Base-by-base conservation (phyloP, 92 coral and sea anemone species). In the Porites divaricata region DNA sequence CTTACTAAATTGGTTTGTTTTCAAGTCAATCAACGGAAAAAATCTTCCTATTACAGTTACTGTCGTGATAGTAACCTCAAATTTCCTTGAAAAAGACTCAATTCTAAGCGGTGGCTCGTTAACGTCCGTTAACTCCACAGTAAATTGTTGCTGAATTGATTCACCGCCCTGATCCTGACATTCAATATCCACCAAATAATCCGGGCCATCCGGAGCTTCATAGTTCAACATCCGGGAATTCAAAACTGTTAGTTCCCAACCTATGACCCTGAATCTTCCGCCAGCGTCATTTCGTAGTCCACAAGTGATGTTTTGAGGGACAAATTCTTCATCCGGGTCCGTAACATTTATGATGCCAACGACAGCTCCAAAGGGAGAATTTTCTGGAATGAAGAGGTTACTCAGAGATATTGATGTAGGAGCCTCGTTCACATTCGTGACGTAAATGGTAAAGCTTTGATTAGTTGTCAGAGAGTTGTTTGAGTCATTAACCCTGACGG, bases 101-200 rank as follows among this genome's bases (percentile, higher is more conserved):
- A 89, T 74, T 52, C 78, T 67, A 67, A 65, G 22, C 16, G 92
- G 89, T 2, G 89, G 92, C 56, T 89, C 92, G 67, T 85, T 80
- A 48, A 89, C 89, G 54, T 89, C 92, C 12, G 76, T 71, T 26
- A 89, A 64, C 51, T 73, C 50, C 52, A 89, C 76, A 56, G 45
- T 24, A 69, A 89, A 85, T 67, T 78, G 89, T 51, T 85, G 92
- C 12, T 85, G 92, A 73, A 83, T 72, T 1, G 86, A 68, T 15
- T 72, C 94, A 63, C 94, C 94, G 24, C 88, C 89, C 77, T 91
- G 94, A 58, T 91, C 94, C 53, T 88, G 94, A 15, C 94, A 91
- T 86, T 91, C 92, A 76, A 83, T 74, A 70, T 91, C 92, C 13
- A 91, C 78, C 66, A 83, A 62, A 83, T 65, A 89, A 53, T 71